Evolutionary conservation across 2,888 invertebrate species (phyloP).

Genomic region (Euplexia lucipara): DNA sequence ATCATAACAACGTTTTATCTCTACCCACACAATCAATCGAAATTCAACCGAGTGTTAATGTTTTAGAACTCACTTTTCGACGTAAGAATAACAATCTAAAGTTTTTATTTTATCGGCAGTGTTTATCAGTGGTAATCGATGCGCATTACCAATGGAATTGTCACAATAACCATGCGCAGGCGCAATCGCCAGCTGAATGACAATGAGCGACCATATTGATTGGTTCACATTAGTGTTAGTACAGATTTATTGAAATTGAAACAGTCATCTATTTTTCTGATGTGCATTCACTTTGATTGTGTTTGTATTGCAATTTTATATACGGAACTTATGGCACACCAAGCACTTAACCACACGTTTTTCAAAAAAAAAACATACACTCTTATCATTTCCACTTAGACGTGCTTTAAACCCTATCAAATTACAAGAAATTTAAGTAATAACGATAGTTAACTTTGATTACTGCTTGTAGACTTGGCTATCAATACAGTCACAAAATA

Average conservation of each 20-base stretch:
- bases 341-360: neutral
- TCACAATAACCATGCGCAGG: conserved; percentile 73
- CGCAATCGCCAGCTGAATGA: conserved; percentile 69
- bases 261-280: conserved; percentile 23
- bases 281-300: conserved; percentile 7
- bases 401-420: conserved; percentile 13
- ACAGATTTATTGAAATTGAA: conserved; percentile 57
- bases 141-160: conserved; percentile 75
- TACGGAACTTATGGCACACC: neutral
- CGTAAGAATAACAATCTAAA: conserved; percentile 23
- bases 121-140: conserved; percentile 70
- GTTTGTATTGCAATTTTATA: conserved; percentile 15
- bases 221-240: conserved; percentile 63
- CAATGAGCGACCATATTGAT: conserved; percentile 70
- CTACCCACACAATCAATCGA: conserved; percentile 39
- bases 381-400: neutral
- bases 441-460: conserved; percentile 17
- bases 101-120: conserved; percentile 42
- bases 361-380: conserved; percentile 2
- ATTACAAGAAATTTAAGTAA: conserved; percentile 13
- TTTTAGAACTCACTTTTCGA: conserved; percentile 38
- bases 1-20: conserved; percentile 58
- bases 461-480: conserved; percentile 12
- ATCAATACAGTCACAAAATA: conserved; percentile 6
- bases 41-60: conserved; percentile 31